Percentiles rank a stretch among this genome's conserved stretches.
Evolutionary conservation across 2,113 vertebrate genomes (phyloP).

Genomic region (Naja naja): DNA sequence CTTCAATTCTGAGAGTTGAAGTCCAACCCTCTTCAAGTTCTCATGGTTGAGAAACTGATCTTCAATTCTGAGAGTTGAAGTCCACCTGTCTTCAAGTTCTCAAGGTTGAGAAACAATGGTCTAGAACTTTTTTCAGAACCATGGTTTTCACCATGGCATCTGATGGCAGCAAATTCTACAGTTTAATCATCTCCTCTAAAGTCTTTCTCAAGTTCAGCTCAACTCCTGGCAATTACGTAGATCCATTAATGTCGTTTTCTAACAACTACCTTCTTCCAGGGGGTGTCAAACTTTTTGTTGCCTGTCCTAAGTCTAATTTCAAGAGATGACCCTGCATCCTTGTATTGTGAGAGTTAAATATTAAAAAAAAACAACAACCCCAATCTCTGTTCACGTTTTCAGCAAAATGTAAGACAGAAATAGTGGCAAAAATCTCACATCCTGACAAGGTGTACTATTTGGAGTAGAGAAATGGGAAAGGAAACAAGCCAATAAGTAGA

Average conservation of each 20-base stretch:
- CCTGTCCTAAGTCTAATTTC: not conserved
- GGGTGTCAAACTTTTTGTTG: not conserved
- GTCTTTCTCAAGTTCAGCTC: not conserved
- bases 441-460: not conserved
- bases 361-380: not conserved
- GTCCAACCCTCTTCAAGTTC: not conserved
- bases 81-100: too few relatives aligned
- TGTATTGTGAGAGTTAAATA: not conserved
- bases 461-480: not conserved
- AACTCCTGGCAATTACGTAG: not conserved
- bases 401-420: not conserved
- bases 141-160: not conserved
- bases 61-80: too few relatives aligned
- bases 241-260: not conserved
- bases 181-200: not conserved
- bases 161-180: not conserved
- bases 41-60: too few relatives aligned
- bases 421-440: not conserved
- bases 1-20: too few relatives aligned
- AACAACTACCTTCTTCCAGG: not conserved
- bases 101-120: too few relatives aligned
- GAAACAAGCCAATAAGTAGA: not conserved
- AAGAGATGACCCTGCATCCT: not conserved
- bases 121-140: not conserved
- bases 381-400: not conserved